Evolutionary conservation across 2,113 vertebrate species (phyloP), one percentile per base, ranked within the genome.

Genomic region (Oriolus oriolus): DNA sequence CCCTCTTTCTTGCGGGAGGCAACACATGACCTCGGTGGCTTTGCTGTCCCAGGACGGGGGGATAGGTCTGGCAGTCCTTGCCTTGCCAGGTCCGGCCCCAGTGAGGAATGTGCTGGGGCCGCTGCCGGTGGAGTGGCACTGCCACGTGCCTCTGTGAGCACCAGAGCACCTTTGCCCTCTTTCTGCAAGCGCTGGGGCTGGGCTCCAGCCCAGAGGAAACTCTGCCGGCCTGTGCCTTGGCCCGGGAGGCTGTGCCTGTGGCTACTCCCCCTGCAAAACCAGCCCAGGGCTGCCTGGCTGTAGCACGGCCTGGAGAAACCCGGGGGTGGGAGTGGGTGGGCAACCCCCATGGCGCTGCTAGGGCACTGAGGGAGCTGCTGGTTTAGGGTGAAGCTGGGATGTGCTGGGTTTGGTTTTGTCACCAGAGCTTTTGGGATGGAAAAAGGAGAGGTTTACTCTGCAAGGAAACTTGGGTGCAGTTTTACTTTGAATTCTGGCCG

Each of bases 21-120:
- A 27, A 30, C 22, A 31, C 1, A 0, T 0, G 7, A 6, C 8
- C 57, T 10, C 0, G 1, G 50, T 6, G 31, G 30, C n/a, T n/a
- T 13, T 17, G 5, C 61, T 37, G 45, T n/a, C 54, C 13, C 1
- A 3, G 21, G 23, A 37, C 2, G 20, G 24, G 23, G 45, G 15
- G 6, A 3, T 68, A 54, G 65, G 16, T 61, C 57, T 23, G 89
- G 47, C 30, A 35, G 23, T 31, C 10, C 61, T 27, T 33, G 35
- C 44, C 52, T 21, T 21, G 21, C 1, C 2, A 33, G 17, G 42
- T 39, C 57, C 2, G 0, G 63, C 66, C 59, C 10, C 0, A 0
- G 18, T 2, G 61, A 77, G 63, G 37, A 73, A 57, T 1, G 19
- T 24, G 50, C 59, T 6, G 6, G 77, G n/a, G 56, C 50, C 1